A percentile compares a stretch with the other conserved stretches of the same genome.
Conservation (phyloP, 2,797 vertebrate species). For the Nyctalus aviator region DNA sequence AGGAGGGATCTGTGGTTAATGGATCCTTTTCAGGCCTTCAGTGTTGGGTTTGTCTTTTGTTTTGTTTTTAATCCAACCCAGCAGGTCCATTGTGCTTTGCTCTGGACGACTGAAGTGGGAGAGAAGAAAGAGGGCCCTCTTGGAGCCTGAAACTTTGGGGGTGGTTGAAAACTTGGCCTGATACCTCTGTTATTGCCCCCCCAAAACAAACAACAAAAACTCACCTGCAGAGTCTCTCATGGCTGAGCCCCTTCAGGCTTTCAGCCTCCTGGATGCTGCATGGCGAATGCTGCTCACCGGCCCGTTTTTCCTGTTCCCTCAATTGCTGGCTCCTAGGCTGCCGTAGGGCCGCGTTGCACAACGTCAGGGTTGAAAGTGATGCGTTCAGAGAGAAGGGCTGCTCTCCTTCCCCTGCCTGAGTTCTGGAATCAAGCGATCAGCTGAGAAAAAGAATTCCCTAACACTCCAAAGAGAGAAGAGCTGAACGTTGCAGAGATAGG, state of each 20-base stretch:
- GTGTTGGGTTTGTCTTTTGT: background rate
- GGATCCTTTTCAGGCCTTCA: background rate
- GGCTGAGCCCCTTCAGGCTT: background rate
- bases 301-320: background rate
- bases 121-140: background rate
- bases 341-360: rapidly evolving
- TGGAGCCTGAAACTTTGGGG: background rate
- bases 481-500: background rate
- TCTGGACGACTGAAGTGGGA: background rate
- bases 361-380: background rate
- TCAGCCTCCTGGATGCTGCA: background rate
- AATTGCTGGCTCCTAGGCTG: background rate
- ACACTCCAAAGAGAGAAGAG: background rate
- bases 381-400: background rate
- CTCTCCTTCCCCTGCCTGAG: background rate
- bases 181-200: background rate
- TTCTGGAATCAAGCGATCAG: background rate
- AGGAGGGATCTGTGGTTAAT: background rate
- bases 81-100: no score
- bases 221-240: background rate
- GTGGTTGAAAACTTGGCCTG: background rate
- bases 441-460: background rate
- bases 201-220: background rate
- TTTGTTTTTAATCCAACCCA: background rate
- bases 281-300: background rate